phyloP scores from a whole-genome alignment of 2,888 invertebrate species.

The Eulithis prunata region DNA sequence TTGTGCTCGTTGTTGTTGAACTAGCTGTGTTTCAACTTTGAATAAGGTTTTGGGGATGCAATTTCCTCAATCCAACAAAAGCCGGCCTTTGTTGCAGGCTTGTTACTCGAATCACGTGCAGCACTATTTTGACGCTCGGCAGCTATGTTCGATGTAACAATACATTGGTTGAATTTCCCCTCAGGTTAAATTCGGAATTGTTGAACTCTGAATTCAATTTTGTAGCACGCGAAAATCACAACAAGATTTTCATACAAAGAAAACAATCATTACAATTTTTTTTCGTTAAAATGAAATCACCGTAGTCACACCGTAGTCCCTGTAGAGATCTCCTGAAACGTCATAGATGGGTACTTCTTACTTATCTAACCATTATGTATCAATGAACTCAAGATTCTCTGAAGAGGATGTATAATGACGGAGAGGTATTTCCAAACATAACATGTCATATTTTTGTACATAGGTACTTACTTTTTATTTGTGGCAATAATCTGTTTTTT shows the following conservation, averaged over 20 bases:
- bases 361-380: no score
- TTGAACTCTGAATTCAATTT: constrained; percentile 14
- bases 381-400: no score
- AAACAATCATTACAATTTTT: not conserved
- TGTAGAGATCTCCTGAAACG: no score
- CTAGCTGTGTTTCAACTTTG: constrained; percentile 28
- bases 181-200: constrained; percentile 25
- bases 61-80: constrained; percentile 67
- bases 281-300: no score
- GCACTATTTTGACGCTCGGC: constrained; percentile 52
- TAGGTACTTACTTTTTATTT: no score
- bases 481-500: no score
- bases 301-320: no score
- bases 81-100: constrained; percentile 57
- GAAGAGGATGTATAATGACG: no score
- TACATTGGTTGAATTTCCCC: constrained; percentile 36
- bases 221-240: not conserved
- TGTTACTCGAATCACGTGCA: constrained; percentile 65
- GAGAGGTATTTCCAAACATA: no score
- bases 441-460: no score
- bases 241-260: not conserved
- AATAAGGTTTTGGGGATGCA: constrained; percentile 69
- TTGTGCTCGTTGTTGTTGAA: not conserved
- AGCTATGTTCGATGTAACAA: constrained; percentile 38
- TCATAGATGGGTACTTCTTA: no score